Conservation (phyloP, 2,113 vertebrate species). For the Tupaia tana region DNA sequence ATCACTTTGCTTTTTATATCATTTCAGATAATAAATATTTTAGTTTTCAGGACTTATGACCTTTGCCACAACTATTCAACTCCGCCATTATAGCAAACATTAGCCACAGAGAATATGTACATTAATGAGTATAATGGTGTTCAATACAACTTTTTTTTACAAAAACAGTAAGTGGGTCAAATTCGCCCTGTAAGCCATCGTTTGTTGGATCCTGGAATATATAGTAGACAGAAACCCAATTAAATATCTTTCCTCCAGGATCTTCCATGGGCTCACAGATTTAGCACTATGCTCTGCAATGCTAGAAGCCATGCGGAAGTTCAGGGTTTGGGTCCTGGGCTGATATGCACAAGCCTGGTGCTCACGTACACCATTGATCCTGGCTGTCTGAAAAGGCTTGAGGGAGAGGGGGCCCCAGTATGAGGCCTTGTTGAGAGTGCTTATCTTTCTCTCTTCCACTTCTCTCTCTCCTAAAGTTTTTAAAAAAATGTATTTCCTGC, state of each 20-base stretch:
- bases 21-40: conserved; percentile 13
- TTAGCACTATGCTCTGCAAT: too few species aligned
- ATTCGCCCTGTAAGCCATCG: background rate
- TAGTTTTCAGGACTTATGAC: background rate
- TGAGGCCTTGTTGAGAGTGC: too few species aligned
- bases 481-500: background rate
- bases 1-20: background rate
- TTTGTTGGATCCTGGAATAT: background rate
- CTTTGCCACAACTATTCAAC: background rate
- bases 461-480: too few species aligned
- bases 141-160: conserved; percentile 37
- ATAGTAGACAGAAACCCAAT: background rate
- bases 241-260: background rate
- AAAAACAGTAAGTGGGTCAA: background rate
- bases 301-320: too few species aligned
- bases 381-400: too few species aligned
- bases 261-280: too few species aligned
- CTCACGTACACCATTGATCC: too few species aligned
- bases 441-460: too few species aligned
- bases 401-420: too few species aligned
- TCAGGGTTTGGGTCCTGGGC: too few species aligned
- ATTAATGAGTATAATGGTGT: background rate
- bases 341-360: too few species aligned
- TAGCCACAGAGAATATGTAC: background rate
- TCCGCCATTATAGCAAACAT: background rate